These are phyloP conservation scores for Molanna angustata DNA, from an alignment of 2,888 invertebrate genomes.

Conservation along the genomic window DNA sequence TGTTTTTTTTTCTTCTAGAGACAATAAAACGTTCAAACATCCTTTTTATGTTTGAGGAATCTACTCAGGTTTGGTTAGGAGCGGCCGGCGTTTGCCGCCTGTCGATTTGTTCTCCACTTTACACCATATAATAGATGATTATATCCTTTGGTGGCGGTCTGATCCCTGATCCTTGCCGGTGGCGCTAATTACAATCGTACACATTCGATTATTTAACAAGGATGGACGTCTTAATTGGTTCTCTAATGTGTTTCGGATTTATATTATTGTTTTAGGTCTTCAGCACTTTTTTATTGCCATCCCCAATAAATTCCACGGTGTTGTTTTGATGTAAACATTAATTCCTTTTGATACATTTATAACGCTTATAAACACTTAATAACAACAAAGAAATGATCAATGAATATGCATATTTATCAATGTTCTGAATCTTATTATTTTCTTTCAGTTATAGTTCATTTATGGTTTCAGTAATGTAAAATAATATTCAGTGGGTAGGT, in stretches of 20 bases:
- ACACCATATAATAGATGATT: constrained; percentile 29
- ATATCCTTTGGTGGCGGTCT: constrained; percentile 14
- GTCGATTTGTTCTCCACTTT: constrained; percentile 29
- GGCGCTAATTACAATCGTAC: constrained; percentile 13
- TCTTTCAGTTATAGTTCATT: too few relatives aligned
- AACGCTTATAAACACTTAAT: too few relatives aligned
- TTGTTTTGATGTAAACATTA: too few relatives aligned
- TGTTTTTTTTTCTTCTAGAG: too few relatives aligned
- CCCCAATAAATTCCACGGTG: too few relatives aligned
- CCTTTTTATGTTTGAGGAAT: constrained; percentile 2
- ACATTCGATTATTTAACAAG: constrained; percentile 12
- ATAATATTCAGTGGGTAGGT: too few relatives aligned
- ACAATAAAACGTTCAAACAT: constrained; percentile 7
- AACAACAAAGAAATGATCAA: too few relatives aligned
- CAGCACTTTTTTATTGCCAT: background rate
- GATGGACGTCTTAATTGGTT: constrained; percentile 14
- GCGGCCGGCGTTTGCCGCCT: constrained; percentile 21
- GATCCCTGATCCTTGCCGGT: constrained; percentile 1
- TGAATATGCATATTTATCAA: too few relatives aligned
- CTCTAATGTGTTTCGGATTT: background rate
- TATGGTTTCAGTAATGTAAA: too few relatives aligned
- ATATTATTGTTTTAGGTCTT: background rate
- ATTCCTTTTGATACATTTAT: too few relatives aligned
- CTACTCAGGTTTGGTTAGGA: constrained; percentile 12
- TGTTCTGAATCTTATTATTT: too few relatives aligned